Evolutionary conservation across 2,797 vertebrate genomes (phyloP).

Genomic region (Falco naumanni): DNA sequence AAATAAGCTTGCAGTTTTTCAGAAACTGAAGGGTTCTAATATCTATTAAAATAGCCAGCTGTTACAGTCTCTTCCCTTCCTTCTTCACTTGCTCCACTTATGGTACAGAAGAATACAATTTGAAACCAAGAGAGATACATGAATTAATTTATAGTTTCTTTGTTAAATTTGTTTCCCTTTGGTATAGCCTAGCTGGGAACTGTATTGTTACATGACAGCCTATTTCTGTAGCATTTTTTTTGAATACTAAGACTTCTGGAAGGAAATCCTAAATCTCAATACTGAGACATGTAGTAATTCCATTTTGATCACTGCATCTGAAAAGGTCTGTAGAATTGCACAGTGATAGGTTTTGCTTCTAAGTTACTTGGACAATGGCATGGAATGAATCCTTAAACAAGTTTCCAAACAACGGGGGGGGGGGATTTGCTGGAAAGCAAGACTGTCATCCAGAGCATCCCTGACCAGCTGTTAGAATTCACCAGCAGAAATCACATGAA

Average conservation of each 20-base stretch:
- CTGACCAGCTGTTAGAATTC: not conserved
- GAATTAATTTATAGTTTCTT: not conserved
- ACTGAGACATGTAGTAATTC: not conserved
- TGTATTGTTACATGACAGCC: not conserved
- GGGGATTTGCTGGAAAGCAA: not conserved
- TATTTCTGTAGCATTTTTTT: not conserved
- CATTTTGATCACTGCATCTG: not conserved
- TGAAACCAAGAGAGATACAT: not conserved
- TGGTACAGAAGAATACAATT: not conserved
- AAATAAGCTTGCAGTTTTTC: not conserved
- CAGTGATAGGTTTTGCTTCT: not conserved
- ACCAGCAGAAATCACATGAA: not conserved
- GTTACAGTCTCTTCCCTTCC: not conserved
- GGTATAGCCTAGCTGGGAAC: rapidly evolving
- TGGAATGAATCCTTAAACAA: not conserved
- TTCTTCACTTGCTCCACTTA: not conserved
- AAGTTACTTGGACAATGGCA: not conserved
- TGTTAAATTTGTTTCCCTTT: not conserved
- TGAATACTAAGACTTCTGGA: not conserved
- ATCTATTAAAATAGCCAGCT: not conserved
- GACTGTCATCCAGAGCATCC: not conserved
- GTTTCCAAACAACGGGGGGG: not conserved
- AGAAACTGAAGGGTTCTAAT: not conserved
- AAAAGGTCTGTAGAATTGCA: not conserved
- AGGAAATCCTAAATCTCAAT: not conserved